Conservation (phyloP, 1,140 invertebrate species). For the Ylistrum balloti region DNA sequence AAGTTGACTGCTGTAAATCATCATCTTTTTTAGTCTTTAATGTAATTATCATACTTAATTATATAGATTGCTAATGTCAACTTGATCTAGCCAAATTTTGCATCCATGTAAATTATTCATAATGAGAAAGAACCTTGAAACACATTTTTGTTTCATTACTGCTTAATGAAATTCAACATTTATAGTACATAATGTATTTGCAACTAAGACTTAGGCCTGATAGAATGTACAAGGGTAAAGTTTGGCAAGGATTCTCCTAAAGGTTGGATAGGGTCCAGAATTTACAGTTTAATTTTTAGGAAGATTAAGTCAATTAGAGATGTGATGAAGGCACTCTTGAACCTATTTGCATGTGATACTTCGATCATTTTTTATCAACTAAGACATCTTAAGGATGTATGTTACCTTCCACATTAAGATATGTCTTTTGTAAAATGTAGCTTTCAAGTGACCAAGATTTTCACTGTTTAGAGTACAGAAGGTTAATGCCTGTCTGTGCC, state of each 20-base stretch:
- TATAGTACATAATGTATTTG: not conserved
- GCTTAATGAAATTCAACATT: not conserved
- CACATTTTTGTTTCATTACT: not conserved
- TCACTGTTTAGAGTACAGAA: no score
- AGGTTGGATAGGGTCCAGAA: not conserved
- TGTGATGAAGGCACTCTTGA: not conserved
- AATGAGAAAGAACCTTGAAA: not conserved
- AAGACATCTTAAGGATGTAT: no score
- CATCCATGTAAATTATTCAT: not conserved
- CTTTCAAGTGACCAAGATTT: no score
- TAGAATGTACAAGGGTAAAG: not conserved
- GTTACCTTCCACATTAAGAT: no score
- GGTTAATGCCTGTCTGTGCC: no score
- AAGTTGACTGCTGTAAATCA: no score
- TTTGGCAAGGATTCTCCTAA: not conserved
- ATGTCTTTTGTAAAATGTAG: no score
- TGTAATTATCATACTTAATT: not conserved
- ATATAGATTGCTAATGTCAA: not conserved
- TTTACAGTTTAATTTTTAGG: slow-evolving; percentile 30
- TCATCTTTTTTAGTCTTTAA: not conserved
- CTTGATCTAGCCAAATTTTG: no score
- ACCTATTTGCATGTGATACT: not conserved
- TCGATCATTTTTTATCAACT: not conserved
- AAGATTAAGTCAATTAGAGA: slow-evolving; percentile 36
- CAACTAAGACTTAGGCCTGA: not conserved